Conservation (phyloP, 2,113 vertebrate genomes). For the Potamarius usumacintae region DNA sequence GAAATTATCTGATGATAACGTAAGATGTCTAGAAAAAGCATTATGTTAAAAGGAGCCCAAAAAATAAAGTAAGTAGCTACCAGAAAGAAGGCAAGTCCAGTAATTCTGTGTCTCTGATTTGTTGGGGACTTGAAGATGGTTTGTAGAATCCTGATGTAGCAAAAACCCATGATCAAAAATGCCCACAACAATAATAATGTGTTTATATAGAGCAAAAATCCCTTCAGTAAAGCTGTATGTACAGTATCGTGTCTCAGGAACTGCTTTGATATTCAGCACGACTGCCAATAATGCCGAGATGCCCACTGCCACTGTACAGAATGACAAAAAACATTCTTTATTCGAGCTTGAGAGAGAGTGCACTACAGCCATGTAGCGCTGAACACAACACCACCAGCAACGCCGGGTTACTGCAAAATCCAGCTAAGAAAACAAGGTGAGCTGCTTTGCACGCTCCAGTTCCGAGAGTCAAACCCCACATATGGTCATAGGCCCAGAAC, state of each 20-base stretch:
- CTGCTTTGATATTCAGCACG: conserved; percentile 62
- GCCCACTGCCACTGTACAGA: conserved; percentile 75
- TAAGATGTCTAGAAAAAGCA: conserved; percentile 75
- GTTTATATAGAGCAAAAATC: conserved; percentile 24
- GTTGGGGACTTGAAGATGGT: conserved; percentile 73
- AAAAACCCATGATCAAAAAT: conserved; percentile 76
- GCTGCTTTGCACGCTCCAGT: conserved; percentile 75
- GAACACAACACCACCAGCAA: conserved; percentile 82
- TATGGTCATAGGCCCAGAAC: conserved; percentile 74
- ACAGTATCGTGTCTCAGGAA: conserved; percentile 55
- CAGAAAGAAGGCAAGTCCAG: conserved; percentile 84
- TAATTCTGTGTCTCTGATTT: conserved; percentile 76
- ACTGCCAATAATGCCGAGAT: conserved; percentile 75
- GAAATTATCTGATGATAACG: not conserved
- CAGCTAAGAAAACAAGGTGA: conserved; percentile 76
- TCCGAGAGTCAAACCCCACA: conserved; percentile 77
- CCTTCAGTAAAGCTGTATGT: conserved; percentile 58
- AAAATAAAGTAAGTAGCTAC: conserved; percentile 83
- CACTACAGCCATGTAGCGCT: conserved; percentile 80
- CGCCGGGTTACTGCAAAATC: conserved; percentile 84
- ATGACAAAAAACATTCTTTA: conserved; percentile 22
- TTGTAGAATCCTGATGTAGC: conserved; percentile 78
- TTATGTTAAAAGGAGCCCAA: conserved; percentile 87
- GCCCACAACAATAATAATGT: conserved; percentile 79
- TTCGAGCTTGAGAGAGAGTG: conserved; percentile 70